A percentile compares a stretch with the other conserved stretches of the same genome.
Evolutionary conservation across 2,113 vertebrate species (phyloP).

Genomic region (Deroptyus accipitrinus): DNA sequence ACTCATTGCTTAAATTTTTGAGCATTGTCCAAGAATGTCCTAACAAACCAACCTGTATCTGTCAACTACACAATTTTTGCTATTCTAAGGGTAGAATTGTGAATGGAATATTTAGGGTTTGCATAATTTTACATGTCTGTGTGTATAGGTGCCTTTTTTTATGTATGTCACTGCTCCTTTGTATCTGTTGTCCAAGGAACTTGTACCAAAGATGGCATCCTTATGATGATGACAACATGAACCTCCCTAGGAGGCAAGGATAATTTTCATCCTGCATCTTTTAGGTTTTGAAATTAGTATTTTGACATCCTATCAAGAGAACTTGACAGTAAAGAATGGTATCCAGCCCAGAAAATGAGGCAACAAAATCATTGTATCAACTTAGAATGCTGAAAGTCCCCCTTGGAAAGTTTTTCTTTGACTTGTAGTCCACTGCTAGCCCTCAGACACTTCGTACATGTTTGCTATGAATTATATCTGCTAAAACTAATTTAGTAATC

Average conservation of each 20-base stretch:
- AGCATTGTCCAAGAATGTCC: neutral
- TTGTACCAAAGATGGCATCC: neutral
- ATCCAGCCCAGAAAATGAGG: neutral
- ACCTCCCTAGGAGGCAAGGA: neutral
- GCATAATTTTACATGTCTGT: neutral
- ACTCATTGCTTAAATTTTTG: neutral
- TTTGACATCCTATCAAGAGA: neutral
- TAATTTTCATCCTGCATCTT: neutral
- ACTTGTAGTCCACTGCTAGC: neutral
- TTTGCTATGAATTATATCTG: neutral
- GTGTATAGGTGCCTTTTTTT: neutral
- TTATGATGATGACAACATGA: neutral
- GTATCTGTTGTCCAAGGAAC: neutral
- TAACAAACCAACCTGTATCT: neutral
- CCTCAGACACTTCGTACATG: neutral
- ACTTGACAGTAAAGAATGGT: neutral
- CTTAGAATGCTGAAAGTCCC: neutral
- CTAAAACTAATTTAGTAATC: neutral
- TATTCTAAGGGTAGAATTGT: neutral
- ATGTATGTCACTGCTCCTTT: neutral
- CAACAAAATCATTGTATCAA: neutral
- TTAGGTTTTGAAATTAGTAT: neutral
- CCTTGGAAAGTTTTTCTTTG: neutral
- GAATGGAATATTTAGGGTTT: neutral
- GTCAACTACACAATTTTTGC: neutral